These are phyloP conservation scores for Botia almorhae DNA, from an alignment of 2,797 vertebrate genomes.

Conservation along the genomic window DNA sequence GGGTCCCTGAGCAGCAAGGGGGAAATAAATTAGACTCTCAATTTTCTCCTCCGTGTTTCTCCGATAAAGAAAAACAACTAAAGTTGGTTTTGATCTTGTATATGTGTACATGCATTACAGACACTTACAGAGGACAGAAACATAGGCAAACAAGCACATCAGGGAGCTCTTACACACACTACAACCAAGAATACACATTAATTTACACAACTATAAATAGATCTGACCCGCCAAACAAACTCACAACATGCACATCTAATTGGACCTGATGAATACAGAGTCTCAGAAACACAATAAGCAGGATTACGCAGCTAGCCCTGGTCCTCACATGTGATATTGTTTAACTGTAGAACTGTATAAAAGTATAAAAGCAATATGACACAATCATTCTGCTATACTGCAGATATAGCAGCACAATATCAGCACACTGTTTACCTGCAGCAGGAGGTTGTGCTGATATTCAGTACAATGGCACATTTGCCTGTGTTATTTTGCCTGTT, in stretches of 20 bases:
- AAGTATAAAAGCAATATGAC: neutral
- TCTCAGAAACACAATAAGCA: slow-evolving; percentile 13
- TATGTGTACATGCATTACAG: neutral
- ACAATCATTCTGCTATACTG: neutral
- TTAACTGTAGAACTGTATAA: no score
- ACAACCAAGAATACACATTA: neutral
- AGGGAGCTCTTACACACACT: neutral
- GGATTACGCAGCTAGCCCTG: neutral
- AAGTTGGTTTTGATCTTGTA: slow-evolving; percentile 11
- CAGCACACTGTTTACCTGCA: no score
- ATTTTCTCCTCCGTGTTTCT: slow-evolving; percentile 24
- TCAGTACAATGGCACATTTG: neutral
- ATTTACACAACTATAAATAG: slow-evolving; percentile 46
- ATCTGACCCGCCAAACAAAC: slow-evolving; percentile 37
- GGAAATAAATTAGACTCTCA: slow-evolving; percentile 54
- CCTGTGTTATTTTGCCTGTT: no score
- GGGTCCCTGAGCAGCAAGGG: slow-evolving; percentile 55
- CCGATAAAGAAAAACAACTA: neutral
- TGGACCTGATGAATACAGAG: slow-evolving; percentile 20
- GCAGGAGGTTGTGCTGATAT: no score
- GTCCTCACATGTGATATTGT: neutral
- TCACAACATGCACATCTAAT: slow-evolving; percentile 35
- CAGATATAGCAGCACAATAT: no score
- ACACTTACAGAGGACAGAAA: neutral
- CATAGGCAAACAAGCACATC: neutral